Conservation (phyloP, 2,797 vertebrate species). For the Chiloscyllium punctatum region DNA sequence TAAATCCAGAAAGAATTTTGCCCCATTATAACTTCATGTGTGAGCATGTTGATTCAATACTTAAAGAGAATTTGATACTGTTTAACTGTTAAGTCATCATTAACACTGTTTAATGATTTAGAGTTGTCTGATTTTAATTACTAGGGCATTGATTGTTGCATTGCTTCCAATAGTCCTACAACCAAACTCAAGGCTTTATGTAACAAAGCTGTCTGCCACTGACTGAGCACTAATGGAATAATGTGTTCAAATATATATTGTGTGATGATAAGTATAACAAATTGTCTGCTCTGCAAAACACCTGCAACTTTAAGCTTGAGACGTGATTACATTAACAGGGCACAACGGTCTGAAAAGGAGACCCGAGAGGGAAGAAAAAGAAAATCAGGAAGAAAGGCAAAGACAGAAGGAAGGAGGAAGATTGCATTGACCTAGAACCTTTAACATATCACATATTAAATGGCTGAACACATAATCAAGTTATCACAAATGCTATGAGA, state of each 20-base stretch:
- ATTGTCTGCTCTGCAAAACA: neutral
- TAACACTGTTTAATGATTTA: constrained; percentile 22
- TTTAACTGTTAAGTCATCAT: neutral
- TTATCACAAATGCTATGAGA: neutral
- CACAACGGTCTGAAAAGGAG: neutral
- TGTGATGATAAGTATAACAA: neutral
- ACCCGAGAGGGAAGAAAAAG: neutral
- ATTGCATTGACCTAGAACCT: neutral
- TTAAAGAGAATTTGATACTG: constrained; percentile 13
- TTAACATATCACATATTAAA: neutral
- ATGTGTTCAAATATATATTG: neutral
- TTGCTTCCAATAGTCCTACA: neutral
- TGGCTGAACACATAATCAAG: neutral
- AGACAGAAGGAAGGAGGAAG: neutral
- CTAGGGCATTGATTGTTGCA: neutral
- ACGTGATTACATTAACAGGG: neutral
- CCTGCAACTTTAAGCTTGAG: neutral
- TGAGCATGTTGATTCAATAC: neutral
- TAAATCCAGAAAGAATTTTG: neutral
- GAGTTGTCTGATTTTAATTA: neutral
- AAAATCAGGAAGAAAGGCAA: too few relatives aligned
- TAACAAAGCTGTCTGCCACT: neutral
- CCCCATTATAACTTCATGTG: neutral
- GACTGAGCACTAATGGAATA: neutral
- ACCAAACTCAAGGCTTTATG: neutral